These are phyloP conservation scores for Excalfactoria chinensis DNA, from an alignment of 2,113 vertebrate genomes.

Conservation along the genomic window DNA sequence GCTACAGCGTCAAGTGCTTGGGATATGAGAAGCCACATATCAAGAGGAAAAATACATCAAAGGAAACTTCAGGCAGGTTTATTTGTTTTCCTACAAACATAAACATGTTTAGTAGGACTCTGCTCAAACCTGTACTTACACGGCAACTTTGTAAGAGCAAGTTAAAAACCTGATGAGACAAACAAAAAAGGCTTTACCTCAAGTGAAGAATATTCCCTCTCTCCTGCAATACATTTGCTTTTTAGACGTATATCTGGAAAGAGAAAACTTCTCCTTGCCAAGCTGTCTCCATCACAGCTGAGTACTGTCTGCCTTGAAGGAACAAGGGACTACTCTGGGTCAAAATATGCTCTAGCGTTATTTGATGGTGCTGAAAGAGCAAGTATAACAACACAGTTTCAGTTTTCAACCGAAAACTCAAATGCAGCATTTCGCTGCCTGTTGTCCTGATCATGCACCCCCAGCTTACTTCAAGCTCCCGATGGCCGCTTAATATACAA, in stretches of 20 bases:
- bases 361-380: slow-evolving; percentile 35
- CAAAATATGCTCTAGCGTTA: neutral
- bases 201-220: neutral
- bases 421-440: neutral
- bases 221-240: neutral
- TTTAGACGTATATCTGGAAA: neutral
- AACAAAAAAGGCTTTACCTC: neutral
- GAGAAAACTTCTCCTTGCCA: neutral
- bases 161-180: neutral
- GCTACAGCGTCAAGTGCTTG: neutral
- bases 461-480: neutral
- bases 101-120: slow-evolving; percentile 16
- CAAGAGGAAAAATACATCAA: neutral
- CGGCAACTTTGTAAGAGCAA: neutral
- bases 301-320: neutral
- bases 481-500: neutral
- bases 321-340: neutral
- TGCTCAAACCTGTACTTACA: slow-evolving; percentile 24
- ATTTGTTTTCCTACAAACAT: slow-evolving; percentile 44
- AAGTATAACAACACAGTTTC: slow-evolving; percentile 2
- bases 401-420: slow-evolving; percentile 2
- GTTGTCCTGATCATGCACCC: neutral
- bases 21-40: neutral
- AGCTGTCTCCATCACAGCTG: neutral
- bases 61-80: slow-evolving; percentile 16